Base-by-base conservation (phyloP, 2,888 invertebrate genomes). In the Pherbina coryleti region DNA sequence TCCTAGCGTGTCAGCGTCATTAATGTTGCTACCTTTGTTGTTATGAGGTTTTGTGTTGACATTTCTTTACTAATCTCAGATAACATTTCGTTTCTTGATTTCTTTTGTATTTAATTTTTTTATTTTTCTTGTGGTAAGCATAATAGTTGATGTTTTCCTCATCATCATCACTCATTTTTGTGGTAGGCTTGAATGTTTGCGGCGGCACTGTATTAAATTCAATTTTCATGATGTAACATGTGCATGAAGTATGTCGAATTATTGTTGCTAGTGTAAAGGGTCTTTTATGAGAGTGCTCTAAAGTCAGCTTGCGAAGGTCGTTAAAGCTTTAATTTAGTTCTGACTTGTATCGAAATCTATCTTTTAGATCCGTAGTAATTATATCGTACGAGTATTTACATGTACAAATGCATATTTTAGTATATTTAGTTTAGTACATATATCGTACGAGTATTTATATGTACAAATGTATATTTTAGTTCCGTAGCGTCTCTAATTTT, bases 51-150 rank as follows among this genome's bases (percentile, higher is more conserved):
- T 31, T 64, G 31, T 31, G 28, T 25, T 64, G 64, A 64, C 64
- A 64, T 64, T 64, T 64, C 64, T 31, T 31, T 64, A 31, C 64
- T 31, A 31, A 28, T 28, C 64, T 31, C 64, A 28, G 31, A 64
- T 64, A 31, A 64, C 64, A 64, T 7, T 31, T 64, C 31, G 25
- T 64, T 31, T 31, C 11, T 22, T 60, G 57, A 22, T 22, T 22
- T 60, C 25, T 60, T 64, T 25, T 64, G 25, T n/a, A n/a, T 64
- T 31, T 31, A 8, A 7, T 37, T 37, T 17, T 62, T 28, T 9
- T 28, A 28, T 4, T 31, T 64, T 64, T 64, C 31, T 31, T 64
- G 64, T 64, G 28, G 64, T n/a, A 28, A 31, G 9, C 55, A 55
- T 55, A 55, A 55, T 31, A 17, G 64, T 64, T 31, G 34, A 14